phyloP scores from a whole-genome alignment of 2,888 invertebrate genomes.

The Caenorhabditis panamensis region DNA sequence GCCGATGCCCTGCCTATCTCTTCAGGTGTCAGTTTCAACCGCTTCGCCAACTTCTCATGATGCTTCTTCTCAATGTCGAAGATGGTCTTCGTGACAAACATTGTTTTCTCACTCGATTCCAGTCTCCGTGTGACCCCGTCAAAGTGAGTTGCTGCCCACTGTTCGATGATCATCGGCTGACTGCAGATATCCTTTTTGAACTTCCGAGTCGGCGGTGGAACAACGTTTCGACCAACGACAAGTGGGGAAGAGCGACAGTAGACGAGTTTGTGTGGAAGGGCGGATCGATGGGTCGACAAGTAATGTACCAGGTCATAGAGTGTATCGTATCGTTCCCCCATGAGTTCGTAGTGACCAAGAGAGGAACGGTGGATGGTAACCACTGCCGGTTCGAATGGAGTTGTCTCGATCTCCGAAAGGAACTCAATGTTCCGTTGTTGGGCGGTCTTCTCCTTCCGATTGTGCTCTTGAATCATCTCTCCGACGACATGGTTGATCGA shows the following conservation, averaged over 20 bases:
- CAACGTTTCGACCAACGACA: conserved; percentile 33
- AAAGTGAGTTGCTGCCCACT: conserved; percentile 68
- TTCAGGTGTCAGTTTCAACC: conserved; percentile 13
- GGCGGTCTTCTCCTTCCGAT: conserved; percentile 7
- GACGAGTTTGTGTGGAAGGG: conserved; percentile 62
- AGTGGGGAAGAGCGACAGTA: conserved; percentile 51
- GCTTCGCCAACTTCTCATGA: conserved; percentile 35
- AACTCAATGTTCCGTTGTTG: conserved; percentile 37
- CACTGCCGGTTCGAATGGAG: conserved; percentile 35
- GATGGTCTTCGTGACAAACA: conserved; percentile 50
- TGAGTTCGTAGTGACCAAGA: conserved; percentile 66
- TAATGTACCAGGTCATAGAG: conserved; percentile 70
- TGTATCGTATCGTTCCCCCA: conserved; percentile 62
- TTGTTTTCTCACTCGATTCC: conserved; percentile 34
- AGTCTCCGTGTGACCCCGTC: conserved; percentile 51
- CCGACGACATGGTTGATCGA: conserved; percentile 39
- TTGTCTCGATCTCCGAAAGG: conserved; percentile 45
- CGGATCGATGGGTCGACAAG: conserved; percentile 51
- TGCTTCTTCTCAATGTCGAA: conserved; percentile 52
- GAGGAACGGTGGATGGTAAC: conserved; percentile 56
- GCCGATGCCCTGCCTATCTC: conserved; percentile 18
- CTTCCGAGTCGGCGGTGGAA: conserved; percentile 36
- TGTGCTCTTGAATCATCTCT: conserved; percentile 27
- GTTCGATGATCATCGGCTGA: conserved; percentile 67
- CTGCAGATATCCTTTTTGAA: conserved; percentile 43